Base-by-base conservation (phyloP, 92 coral and sea anemone genomes). In the Bergia puertoricense region DNA sequence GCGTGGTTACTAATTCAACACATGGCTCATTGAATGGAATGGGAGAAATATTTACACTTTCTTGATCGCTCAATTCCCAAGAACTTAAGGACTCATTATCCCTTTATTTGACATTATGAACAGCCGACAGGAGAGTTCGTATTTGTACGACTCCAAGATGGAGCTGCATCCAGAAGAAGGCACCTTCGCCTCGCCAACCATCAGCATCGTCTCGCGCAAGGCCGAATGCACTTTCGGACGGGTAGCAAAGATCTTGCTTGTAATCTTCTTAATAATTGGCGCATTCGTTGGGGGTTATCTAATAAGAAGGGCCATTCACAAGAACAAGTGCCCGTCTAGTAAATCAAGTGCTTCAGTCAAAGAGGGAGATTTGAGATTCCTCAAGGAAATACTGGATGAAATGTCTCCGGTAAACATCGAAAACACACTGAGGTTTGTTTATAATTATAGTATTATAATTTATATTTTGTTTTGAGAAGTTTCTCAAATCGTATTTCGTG, bases 91-190 rank as follows among this genome's bases (percentile, higher is more conserved):
- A 50, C 68, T 84, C 41, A 72, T 84, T 84, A 84, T 71, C 79
- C 65, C 13, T 84, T 10, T 30, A 71, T 84, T 84, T 84, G 48
- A 84, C 87, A 71, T 84, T 84, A 84, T 84, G 87, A 84, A 84
- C 22, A 84, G 69, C 66, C 68, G 75, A 39, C 92, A 91, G 45
- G 93, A 95, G 84, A 95, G 89, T 65, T 91, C 92, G 59, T 62
- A 86, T 54, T 89, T 95, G 92, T 92, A 90, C 89, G 98, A 93
- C 91, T 93, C 93, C 86, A 95, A 93, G 89, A 95, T 95, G 98
- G 98, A 95, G 88, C 91, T 95, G 15, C 96, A 95, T 42, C 93
- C 94, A 1, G 93, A 92, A 5, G 97, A 94, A 81, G 94, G 91
- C 6, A 86, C 91, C 39, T 92, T 93, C 30, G 93, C 93, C 0